Percentiles rank a stretch among this genome's conserved stretches.
Evolutionary conservation across 2,797 vertebrate species (phyloP).

Genomic region (Channallabes apus): DNA sequence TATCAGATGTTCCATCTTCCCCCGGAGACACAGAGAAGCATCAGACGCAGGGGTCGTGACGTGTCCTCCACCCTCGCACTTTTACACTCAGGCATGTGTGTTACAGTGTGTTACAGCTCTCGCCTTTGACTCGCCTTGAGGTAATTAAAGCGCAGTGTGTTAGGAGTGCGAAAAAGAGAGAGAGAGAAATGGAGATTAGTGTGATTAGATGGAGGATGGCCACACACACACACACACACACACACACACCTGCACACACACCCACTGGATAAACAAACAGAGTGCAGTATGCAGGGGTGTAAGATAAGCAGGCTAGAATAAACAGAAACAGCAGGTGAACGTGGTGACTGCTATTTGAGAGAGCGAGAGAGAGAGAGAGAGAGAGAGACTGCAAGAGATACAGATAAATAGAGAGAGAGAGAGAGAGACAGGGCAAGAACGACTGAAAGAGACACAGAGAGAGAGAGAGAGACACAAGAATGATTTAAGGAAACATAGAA

Average conservation of each 20-base stretch:
- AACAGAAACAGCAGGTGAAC: slow-evolving; percentile 47
- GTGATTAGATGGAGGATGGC: slow-evolving; percentile 41
- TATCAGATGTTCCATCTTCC: neutral
- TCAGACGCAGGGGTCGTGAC: neutral
- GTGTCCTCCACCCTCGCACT: neutral
- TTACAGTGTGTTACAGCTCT: neutral
- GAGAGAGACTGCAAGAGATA: neutral
- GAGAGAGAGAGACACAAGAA: neutral
- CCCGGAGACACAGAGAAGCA: slow-evolving; percentile 11
- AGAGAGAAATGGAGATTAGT: slow-evolving; percentile 38
- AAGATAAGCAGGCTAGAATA: slow-evolving; percentile 45
- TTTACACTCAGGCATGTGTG: neutral
- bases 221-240: slow-evolving; percentile 18
- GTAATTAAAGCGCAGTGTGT: slow-evolving; percentile 17
- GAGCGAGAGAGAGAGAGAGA: neutral
- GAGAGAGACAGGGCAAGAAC: too few relatives aligned
- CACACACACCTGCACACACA: slow-evolving; percentile 22
- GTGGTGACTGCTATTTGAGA: slow-evolving; percentile 18
- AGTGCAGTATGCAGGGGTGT: slow-evolving; percentile 17
- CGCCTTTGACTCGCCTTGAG: neutral
- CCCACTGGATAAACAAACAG: slow-evolving; percentile 65
- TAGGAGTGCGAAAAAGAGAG: slow-evolving; percentile 11
- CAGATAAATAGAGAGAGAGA: neutral
- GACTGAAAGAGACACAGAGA: too few relatives aligned
- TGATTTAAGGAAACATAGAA: too few relatives aligned